phyloP scores from a whole-genome alignment of 1,140 invertebrate species.

The Drosophila pseudoobscura region DNA sequence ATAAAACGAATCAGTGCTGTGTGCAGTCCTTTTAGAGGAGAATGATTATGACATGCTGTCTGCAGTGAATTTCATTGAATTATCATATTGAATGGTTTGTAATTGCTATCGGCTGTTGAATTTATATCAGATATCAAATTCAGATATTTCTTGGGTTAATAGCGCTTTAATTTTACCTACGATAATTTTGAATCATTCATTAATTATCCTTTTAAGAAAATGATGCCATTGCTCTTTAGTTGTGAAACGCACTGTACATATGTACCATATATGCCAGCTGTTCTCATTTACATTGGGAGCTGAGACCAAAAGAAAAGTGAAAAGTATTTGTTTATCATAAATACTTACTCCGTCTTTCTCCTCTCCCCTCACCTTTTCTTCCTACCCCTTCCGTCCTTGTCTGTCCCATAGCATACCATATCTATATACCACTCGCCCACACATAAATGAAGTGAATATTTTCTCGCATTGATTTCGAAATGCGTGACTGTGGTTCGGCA shows the following conservation, averaged over 20 bases:
- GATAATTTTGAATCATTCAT: no score
- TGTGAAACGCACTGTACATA: conserved; percentile 11
- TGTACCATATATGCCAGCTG: not conserved
- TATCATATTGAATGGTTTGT: no score
- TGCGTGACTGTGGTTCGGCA: conserved; percentile 38
- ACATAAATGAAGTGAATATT: conserved; percentile 65
- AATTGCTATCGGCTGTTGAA: no score
- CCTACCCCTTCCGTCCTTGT: conserved; percentile 2
- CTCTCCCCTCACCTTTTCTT: not conserved
- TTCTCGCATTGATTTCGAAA: conserved; percentile 60
- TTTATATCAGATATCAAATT: no score
- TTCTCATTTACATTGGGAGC: conserved; percentile 20
- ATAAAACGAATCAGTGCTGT: no score
- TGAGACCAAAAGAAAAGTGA: conserved; percentile 36
- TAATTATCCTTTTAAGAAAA: no score
- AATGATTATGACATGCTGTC: no score
- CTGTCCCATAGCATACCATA: conserved; percentile 28
- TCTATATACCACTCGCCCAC: not conserved
- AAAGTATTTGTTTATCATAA: conserved; percentile 62
- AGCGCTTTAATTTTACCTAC: no score
- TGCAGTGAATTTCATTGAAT: no score
- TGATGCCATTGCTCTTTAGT: no score
- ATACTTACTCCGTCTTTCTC: conserved; percentile 33
- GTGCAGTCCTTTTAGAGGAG: no score
- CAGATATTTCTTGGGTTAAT: no score